These are phyloP conservation scores for Pterocles burchelli DNA, from an alignment of 2,113 vertebrate species.

Conservation along the genomic window DNA sequence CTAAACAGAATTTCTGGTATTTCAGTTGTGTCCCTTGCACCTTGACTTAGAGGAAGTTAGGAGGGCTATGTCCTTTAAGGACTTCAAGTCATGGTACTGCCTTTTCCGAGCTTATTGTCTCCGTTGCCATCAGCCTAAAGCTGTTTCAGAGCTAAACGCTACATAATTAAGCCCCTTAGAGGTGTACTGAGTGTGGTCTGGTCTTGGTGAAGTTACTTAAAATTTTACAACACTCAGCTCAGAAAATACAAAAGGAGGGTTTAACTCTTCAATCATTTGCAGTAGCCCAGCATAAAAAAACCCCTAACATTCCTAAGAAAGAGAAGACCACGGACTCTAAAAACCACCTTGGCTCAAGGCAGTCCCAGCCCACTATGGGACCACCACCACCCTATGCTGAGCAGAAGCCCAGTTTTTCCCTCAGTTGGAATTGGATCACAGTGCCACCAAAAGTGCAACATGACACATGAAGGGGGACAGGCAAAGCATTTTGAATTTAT, in stretches of 20 bases:
- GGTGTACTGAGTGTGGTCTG: not conserved
- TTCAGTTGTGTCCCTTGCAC: not conserved
- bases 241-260: not conserved
- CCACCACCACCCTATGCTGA: not conserved
- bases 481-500: not conserved
- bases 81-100: not conserved
- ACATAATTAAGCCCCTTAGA: not conserved
- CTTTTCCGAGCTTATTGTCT: not conserved
- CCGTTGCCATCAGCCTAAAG: not conserved
- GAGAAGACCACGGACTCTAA: fast-evolving
- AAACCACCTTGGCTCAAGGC: not conserved
- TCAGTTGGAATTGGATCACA: not conserved
- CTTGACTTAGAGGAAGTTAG: not conserved
- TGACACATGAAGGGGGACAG: not conserved
- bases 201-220: not conserved
- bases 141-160: not conserved
- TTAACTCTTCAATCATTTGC: not conserved
- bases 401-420: not conserved
- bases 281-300: not conserved
- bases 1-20: not conserved
- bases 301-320: not conserved
- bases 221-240: not conserved
- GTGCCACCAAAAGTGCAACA: not conserved
- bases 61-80: not conserved
- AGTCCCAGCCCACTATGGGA: not conserved